phyloP scores from a whole-genome alignment of 1,140 invertebrate genomes.

The Drosophila ohnishii region DNA sequence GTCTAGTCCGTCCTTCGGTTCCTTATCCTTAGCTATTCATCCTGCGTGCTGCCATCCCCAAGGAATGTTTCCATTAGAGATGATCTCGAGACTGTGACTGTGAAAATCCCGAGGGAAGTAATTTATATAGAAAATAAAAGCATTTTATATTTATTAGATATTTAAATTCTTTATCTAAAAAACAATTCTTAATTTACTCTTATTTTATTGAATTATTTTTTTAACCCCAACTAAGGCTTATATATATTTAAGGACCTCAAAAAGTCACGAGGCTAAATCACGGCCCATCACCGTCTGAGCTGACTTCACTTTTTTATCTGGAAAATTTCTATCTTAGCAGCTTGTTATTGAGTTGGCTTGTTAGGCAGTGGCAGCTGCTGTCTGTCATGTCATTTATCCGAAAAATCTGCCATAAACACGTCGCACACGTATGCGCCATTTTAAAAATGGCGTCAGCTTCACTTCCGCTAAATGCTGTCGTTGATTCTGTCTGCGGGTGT shows the following conservation, averaged over 20 bases:
- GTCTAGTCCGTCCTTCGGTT: constrained; percentile 19
- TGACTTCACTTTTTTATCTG: constrained; percentile 17
- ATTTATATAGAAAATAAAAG: background rate
- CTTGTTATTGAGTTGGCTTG: constrained; percentile 63
- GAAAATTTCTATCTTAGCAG: constrained; percentile 14
- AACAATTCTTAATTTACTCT: background rate
- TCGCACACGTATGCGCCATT: constrained; percentile 75
- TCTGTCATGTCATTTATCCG: constrained; percentile 58
- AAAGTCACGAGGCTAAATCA: constrained; percentile 17
- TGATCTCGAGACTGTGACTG: constrained; percentile 39
- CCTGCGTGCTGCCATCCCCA: constrained; percentile 24
- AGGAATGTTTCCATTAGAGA: constrained; percentile 40
- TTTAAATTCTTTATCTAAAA: background rate
- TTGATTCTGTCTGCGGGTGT: constrained; percentile 25
- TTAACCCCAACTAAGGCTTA: too few species aligned
- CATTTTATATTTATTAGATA: background rate
- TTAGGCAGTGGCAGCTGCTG: constrained; percentile 44
- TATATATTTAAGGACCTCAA: background rate
- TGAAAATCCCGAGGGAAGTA: background rate
- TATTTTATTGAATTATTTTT: background rate
- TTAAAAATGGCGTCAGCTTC: constrained; percentile 69
- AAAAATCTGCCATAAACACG: constrained; percentile 68
- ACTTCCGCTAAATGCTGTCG: constrained; percentile 55
- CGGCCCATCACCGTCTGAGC: constrained; percentile 1
- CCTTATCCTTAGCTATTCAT: constrained; percentile 50